Conservation (phyloP, 2,113 vertebrate species). For the Triplophysa rosa region DNA sequence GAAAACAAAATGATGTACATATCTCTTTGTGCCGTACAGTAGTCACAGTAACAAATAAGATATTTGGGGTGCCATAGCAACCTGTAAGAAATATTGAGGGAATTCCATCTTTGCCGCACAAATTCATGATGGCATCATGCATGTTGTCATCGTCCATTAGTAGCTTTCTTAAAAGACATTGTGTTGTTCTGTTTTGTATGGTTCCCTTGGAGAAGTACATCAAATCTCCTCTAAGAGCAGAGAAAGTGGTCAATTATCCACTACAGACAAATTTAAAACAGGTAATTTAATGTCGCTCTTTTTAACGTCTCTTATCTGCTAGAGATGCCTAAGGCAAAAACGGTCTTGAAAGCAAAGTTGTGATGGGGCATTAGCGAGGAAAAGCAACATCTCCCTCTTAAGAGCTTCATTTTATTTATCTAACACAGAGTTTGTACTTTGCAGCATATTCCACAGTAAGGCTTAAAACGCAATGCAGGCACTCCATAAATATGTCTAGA, state of each 20-base stretch:
- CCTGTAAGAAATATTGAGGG: neutral
- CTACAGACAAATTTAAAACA: constrained; percentile 45
- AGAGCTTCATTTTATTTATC: neutral
- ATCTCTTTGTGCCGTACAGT: no score
- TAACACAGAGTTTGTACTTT: neutral
- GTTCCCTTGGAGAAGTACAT: neutral
- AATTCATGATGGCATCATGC: neutral
- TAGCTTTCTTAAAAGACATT: neutral
- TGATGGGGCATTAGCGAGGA: neutral
- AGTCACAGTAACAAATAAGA: neutral
- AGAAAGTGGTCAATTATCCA: constrained; percentile 51
- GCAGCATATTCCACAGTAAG: no score
- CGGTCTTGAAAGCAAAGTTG: constrained; percentile 49
- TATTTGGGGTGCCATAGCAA: neutral
- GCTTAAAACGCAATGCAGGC: no score
- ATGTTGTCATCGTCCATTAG: neutral
- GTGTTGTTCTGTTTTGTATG: constrained; percentile 24
- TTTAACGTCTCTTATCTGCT: constrained; percentile 35
- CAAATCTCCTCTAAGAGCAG: constrained; percentile 13
- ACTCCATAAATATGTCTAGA: no score
- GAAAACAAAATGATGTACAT: neutral
- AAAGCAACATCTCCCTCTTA: neutral
- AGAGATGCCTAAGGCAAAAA: constrained; percentile 31
- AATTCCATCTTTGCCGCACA: neutral
- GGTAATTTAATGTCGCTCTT: constrained; percentile 43